Evolutionary conservation across 2,797 vertebrate genomes (phyloP).

Genomic region (Dicrostonyx torquatus): DNA sequence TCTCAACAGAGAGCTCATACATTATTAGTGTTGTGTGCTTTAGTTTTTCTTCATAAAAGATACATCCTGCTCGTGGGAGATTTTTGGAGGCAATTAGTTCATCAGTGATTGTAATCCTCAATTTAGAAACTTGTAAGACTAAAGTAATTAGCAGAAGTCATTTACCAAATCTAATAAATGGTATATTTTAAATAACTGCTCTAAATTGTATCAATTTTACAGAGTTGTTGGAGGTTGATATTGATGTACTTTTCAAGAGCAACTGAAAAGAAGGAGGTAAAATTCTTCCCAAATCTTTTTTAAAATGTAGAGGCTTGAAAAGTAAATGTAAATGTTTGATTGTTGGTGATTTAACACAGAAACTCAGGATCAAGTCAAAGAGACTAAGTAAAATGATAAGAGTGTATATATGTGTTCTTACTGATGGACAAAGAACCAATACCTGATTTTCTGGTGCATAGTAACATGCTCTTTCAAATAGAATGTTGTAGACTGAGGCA

Average conservation of each 20-base stretch:
- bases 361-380: conserved; percentile 63
- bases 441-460: conserved; percentile 50
- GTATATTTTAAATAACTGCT: conserved; percentile 65
- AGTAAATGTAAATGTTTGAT: conserved; percentile 57
- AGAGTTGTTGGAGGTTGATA: conserved; percentile 50
- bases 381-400: conserved; percentile 63
- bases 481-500: background rate
- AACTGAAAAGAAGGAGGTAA: conserved; percentile 55
- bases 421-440: conserved; percentile 51
- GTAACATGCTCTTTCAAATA: conserved; percentile 28
- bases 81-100: conserved; percentile 72
- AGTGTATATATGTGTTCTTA: background rate
- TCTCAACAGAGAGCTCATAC: background rate
- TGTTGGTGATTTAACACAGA: conserved; percentile 66
- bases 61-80: background rate
- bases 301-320: conserved; percentile 66
- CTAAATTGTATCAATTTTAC: conserved; percentile 39
- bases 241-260: conserved; percentile 65
- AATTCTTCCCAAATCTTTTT: background rate
- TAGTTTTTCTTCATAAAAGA: conserved; percentile 70
- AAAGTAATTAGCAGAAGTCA: conserved; percentile 60
- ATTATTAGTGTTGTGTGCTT: conserved; percentile 52
- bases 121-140: conserved; percentile 62
- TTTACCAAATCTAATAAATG: conserved; percentile 64
- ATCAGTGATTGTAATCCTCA: conserved; percentile 53